phyloP scores from a whole-genome alignment of 2,113 vertebrate species.

The Donacobius atricapilla region DNA sequence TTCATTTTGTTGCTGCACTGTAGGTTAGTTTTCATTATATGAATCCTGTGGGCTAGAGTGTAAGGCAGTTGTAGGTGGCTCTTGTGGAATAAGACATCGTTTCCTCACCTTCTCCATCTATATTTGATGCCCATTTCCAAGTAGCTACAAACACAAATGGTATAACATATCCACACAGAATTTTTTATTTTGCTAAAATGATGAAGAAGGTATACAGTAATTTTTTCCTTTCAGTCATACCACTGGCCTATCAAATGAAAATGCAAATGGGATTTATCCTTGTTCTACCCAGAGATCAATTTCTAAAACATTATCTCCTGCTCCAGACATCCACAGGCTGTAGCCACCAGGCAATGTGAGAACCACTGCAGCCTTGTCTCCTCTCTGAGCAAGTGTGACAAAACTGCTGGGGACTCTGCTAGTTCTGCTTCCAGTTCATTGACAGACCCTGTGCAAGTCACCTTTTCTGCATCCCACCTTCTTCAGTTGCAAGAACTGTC shows the following conservation, averaged over 20 bases:
- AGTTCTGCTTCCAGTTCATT: not conserved
- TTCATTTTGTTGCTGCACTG: not conserved
- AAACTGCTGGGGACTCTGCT: not conserved
- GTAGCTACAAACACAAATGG: not conserved
- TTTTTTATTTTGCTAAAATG: not conserved
- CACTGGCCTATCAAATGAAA: not conserved
- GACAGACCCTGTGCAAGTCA: not conserved
- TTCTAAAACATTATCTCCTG: not conserved
- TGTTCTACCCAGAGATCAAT: not conserved
- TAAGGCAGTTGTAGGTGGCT: not conserved
- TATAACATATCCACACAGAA: not conserved
- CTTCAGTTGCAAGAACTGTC: not conserved
- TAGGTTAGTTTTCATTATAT: not conserved
- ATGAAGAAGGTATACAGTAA: not conserved
- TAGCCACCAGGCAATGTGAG: not conserved
- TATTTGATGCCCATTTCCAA: not conserved
- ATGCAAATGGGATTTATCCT: not conserved
- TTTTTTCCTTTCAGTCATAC: not conserved
- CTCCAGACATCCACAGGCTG: not conserved
- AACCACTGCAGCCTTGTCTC: not conserved
- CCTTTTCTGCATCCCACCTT: not conserved
- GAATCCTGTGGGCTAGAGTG: not conserved
- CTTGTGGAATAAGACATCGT: not conserved
- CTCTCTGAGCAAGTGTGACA: not conserved
- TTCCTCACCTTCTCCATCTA: not conserved